Conservation (phyloP, 2,888 invertebrate species). For the Cerceris ruficornis region DNA sequence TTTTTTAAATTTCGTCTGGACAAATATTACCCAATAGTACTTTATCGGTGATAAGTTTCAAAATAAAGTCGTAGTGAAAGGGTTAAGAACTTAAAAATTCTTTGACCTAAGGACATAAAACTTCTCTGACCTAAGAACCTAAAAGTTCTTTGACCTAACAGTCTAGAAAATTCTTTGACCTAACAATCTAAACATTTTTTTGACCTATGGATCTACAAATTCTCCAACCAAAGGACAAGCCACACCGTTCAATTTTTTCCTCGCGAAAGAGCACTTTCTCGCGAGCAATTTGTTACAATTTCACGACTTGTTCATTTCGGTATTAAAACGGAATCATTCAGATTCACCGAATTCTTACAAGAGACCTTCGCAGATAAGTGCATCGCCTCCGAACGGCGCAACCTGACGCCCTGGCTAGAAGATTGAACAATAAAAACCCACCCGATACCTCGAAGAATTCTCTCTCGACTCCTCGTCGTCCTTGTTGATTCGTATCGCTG, state of each 20-base stretch:
- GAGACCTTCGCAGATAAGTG: neutral
- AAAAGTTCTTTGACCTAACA: too few relatives aligned
- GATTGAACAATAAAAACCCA: conserved; percentile 21
- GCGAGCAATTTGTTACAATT: neutral
- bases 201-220: too few relatives aligned
- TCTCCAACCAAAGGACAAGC: neutral
- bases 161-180: too few relatives aligned
- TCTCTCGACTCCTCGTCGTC: conserved; percentile 14
- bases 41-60: too few relatives aligned
- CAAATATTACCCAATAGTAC: too few relatives aligned
- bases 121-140: too few relatives aligned
- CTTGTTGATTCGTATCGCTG: conserved; percentile 67
- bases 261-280: neutral
- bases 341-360: conserved; percentile 24
- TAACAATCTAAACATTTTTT: too few relatives aligned
- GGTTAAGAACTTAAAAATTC: too few relatives aligned
- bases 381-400: neutral
- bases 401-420: conserved; percentile 16
- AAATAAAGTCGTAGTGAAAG: too few relatives aligned
- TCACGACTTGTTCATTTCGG: too few relatives aligned
- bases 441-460: conserved; percentile 6
- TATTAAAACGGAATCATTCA: neutral
- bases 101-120: too few relatives aligned
- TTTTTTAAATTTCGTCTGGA: too few relatives aligned
- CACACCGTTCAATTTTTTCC: neutral